Evolutionary conservation across 1,140 invertebrate species (phyloP).

Genomic region (Heliconius congener): DNA sequence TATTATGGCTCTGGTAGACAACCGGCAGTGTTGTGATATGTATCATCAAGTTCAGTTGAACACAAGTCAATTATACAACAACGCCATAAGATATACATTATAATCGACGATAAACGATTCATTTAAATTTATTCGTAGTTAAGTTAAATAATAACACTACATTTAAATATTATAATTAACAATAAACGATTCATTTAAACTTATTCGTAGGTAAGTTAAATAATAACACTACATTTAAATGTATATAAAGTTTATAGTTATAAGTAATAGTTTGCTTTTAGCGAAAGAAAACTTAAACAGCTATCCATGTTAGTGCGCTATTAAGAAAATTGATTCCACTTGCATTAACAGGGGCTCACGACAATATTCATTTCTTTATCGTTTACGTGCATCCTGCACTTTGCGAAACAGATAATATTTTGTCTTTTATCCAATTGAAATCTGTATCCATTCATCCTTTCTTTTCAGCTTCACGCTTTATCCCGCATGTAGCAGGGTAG

Average conservation of each 20-base stretch:
- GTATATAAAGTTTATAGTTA: background rate
- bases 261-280: slow-evolving; percentile 4
- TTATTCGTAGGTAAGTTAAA: background rate
- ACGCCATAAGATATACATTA: background rate
- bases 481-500: no score
- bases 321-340: slow-evolving; percentile 10
- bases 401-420: background rate
- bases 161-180: background rate
- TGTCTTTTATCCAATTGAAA: background rate
- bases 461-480: no score
- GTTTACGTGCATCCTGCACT: background rate
- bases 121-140: background rate
- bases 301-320: background rate
- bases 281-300: slow-evolving; percentile 1
- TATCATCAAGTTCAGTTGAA: no score
- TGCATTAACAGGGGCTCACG: background rate
- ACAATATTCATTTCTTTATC: background rate
- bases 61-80: no score
- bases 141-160: background rate
- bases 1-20: no score
- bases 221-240: background rate
- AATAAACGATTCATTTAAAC: background rate
- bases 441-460: no score
- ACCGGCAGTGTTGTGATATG: no score
- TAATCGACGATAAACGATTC: background rate